Evolutionary conservation across 1,140 invertebrate genomes (phyloP).

Genomic region (Venustaconcha ellipsiformis): DNA sequence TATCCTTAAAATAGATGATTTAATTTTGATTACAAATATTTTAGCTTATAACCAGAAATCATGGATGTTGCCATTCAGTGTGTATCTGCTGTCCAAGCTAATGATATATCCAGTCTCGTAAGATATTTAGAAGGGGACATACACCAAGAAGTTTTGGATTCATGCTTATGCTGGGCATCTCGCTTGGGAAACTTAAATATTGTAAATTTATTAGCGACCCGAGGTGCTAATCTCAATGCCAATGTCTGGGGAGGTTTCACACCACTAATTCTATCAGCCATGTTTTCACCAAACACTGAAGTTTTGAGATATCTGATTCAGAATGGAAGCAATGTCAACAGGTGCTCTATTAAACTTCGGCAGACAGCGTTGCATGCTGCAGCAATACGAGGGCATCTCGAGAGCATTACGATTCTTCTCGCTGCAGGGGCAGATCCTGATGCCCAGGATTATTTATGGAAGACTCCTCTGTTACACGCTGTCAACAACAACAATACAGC

Average conservation of each 20-base stretch:
- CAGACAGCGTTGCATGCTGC: constrained; percentile 49
- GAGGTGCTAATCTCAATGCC: constrained; percentile 36
- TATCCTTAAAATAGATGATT: no score
- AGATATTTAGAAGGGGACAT: constrained; percentile 21
- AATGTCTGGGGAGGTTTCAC: constrained; percentile 46
- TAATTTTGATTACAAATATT: no score
- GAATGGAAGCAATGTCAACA: constrained; percentile 35
- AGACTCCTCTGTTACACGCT: constrained; percentile 43
- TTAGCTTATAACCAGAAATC: no score
- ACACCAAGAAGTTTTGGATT: constrained; percentile 35
- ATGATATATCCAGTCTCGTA: constrained; percentile 12
- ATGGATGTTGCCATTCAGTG: no score
- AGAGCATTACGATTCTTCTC: constrained; percentile 21
- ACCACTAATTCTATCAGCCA: constrained; percentile 40
- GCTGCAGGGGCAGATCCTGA: constrained; percentile 36
- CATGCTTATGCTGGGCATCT: constrained; percentile 45
- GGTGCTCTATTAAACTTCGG: constrained; percentile 32
- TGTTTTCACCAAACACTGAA: constrained; percentile 37
- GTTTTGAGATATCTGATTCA: constrained; percentile 33
- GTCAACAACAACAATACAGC: constrained; percentile 27
- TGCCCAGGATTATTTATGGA: constrained; percentile 38
- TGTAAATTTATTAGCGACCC: constrained; percentile 19
- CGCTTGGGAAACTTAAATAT: constrained; percentile 39
- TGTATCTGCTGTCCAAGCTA: constrained; percentile 24
- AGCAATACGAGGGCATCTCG: constrained; percentile 28